Evolutionary conservation across 2,888 invertebrate species (phyloP), one percentile per base, ranked within the genome.

Genomic region (Pterostichus madidus): DNA sequence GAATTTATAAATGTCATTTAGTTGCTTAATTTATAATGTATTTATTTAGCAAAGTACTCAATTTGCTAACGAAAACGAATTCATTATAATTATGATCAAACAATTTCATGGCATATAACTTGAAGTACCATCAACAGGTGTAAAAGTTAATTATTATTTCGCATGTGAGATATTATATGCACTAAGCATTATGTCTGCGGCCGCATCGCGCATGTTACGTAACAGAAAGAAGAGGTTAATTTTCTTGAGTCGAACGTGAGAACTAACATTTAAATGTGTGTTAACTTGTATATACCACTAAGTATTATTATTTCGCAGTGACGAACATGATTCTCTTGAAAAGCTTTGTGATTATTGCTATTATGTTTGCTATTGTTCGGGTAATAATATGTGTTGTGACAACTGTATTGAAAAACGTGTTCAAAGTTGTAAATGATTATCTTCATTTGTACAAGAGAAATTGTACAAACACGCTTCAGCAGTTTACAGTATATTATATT

Each of bases 191-290:
- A 59, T 78, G 56, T 46, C 46, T 61, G 44, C 44, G 46, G 44
- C 35, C 53, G 52, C 56, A 75, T 56, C 56, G 35, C 61, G 52
- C 56, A 78, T 78, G 39, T 78, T 78, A 59, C 78, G 78, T 44
- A 78, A 78, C 61, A 59, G 10, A 56, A 78, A 59, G 61, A 78
- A 78, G 78, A 78, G 59, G 78, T 59, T 77, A 59, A 59, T 78
- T 78, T 61, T 78, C 59, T 78, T 44, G 56, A 75, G 15, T 56
- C 53, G 44, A 73, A 46, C 73, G 78, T 78, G 78, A 78, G 78
- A 78, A 78, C 78, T 78, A 78, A 78, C 78, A 78, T 78, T 78
- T 78, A 78, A 78, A 78, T 78, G 61, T 78, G 39, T 78, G 78
- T 56, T 61, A 78, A 78, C n/a, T 59, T 52, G 49, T 73, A 32